These are phyloP conservation scores for Herpailurus yagouaroundi DNA, from an alignment of 2,113 vertebrate species.

Conservation along the genomic window DNA sequence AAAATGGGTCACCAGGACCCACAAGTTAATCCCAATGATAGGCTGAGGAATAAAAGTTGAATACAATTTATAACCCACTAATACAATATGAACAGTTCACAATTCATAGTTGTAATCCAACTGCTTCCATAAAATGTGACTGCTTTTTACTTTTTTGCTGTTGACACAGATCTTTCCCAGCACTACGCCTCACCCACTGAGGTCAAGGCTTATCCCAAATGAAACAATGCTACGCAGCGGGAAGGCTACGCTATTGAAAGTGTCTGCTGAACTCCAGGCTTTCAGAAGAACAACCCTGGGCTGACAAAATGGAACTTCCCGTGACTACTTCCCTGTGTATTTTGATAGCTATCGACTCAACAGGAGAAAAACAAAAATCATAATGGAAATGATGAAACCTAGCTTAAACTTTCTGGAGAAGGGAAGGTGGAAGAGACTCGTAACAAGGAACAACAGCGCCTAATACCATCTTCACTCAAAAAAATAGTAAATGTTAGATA, in stretches of 20 bases:
- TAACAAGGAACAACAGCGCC: background rate
- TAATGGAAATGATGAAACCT: background rate
- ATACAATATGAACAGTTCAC: background rate
- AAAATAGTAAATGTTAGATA: background rate
- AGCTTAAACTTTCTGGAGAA: background rate
- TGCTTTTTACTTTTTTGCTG: background rate
- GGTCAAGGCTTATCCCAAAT: conserved; percentile 43
- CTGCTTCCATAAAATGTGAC: background rate
- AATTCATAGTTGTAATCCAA: background rate
- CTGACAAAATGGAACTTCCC: conserved; percentile 4
- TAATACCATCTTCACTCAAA: background rate
- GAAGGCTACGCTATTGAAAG: conserved; percentile 24
- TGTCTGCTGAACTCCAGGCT: background rate
- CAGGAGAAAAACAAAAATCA: background rate
- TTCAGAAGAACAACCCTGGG: background rate
- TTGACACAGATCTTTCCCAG: conserved; percentile 47
- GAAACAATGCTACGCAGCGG: background rate
- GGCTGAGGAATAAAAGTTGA: background rate
- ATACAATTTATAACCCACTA: background rate
- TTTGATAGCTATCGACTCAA: background rate
- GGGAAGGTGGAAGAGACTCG: background rate
- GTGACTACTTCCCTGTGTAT: background rate
- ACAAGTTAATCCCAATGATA: background rate
- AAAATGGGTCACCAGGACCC: background rate
- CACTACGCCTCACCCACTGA: background rate